phyloP scores from a whole-genome alignment of 1,140 invertebrate genomes.

The Heliconius melpomene region DNA sequence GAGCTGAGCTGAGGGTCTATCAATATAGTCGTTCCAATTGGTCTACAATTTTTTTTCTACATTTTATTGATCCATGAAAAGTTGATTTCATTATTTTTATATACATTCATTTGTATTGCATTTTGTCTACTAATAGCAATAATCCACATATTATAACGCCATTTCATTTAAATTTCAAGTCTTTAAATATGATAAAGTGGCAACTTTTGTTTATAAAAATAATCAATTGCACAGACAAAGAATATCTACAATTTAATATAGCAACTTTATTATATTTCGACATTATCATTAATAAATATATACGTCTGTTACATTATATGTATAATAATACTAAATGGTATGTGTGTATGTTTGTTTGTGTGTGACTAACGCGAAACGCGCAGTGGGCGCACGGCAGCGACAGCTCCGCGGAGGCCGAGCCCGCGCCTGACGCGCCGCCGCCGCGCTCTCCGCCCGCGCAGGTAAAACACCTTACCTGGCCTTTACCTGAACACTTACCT shows the following conservation, averaged over 20 bases:
- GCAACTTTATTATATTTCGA: neutral
- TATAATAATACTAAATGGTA: slow-evolving; percentile 3
- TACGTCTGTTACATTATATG: neutral
- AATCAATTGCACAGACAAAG: neutral
- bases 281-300: neutral
- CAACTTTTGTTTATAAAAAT: neutral
- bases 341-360: slow-evolving; percentile 35
- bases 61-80: too few species aligned
- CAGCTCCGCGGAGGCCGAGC: slow-evolving; percentile 59
- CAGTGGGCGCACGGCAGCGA: slow-evolving; percentile 59
- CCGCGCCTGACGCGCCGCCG: slow-evolving; percentile 42
- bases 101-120: neutral
- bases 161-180: neutral
- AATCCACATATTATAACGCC: neutral
- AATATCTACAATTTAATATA: neutral
- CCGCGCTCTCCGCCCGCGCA: slow-evolving; percentile 35
- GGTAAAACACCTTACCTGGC: neutral
- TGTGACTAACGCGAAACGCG: slow-evolving; percentile 33
- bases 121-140: neutral
- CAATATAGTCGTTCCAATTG: too few species aligned
- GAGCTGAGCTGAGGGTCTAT: too few species aligned
- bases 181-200: neutral
- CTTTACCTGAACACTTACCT: too few species aligned
- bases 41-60: too few species aligned
- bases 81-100: too few species aligned